phyloP scores from a whole-genome alignment of 2,797 vertebrate species.

The Capromys pilorides region DNA sequence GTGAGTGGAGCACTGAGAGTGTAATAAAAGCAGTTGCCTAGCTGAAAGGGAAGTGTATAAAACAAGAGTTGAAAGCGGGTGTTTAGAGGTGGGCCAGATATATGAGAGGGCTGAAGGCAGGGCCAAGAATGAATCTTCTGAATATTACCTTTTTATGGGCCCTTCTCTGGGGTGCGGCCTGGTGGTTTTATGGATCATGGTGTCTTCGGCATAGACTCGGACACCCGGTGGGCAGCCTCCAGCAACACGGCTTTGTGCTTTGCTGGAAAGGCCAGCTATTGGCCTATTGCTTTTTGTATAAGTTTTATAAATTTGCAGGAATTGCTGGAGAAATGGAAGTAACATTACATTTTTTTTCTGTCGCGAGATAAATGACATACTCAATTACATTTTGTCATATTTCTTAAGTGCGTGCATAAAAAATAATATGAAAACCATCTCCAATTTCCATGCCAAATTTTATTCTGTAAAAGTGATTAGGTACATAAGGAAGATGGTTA shows the following conservation, averaged over 20 bases:
- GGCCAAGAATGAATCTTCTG: background rate
- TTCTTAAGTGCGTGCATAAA: background rate
- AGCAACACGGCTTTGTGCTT: background rate
- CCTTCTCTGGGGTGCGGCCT: background rate
- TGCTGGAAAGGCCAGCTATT: background rate
- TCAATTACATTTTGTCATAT: background rate
- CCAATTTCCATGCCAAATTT: background rate
- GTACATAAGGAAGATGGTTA: background rate
- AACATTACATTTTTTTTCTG: background rate
- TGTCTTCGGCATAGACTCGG: background rate
- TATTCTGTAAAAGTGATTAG: background rate
- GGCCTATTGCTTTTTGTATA: background rate
- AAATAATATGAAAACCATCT: background rate
- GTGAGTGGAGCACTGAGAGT: background rate
- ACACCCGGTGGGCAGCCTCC: background rate
- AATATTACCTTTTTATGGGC: background rate
- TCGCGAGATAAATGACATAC: background rate
- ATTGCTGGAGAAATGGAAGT: conserved; percentile 24
- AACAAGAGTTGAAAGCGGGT: background rate
- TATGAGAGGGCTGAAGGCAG: background rate
- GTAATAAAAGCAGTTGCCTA: background rate
- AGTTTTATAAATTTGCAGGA: conserved; percentile 38
- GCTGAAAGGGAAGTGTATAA: background rate
- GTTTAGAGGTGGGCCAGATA: background rate
- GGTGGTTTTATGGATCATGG: background rate